phyloP scores from a whole-genome alignment of 2,888 invertebrate species.

The Hypercompe scribonia region DNA sequence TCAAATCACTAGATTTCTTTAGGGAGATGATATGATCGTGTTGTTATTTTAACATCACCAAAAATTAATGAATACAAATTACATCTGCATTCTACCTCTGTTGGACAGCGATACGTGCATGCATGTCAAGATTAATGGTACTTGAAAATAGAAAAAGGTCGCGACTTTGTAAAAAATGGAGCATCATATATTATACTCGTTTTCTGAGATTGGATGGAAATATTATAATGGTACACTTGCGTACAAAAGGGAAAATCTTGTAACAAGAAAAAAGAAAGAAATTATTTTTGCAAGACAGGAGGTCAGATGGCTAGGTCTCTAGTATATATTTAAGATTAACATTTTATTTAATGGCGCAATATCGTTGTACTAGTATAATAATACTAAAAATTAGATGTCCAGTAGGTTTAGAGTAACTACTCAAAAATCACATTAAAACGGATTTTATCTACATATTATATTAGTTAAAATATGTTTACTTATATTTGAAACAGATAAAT shows the following conservation, averaged over 20 bases:
- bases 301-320: background rate
- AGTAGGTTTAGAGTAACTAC: too few relatives aligned
- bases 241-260: background rate
- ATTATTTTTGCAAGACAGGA: background rate
- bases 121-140: constrained; percentile 33
- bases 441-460: too few relatives aligned
- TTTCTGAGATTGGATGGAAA: constrained; percentile 14
- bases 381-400: too few relatives aligned
- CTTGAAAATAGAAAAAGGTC: constrained; percentile 22
- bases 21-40: too few relatives aligned
- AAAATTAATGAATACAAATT: background rate
- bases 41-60: too few relatives aligned
- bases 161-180: constrained; percentile 33
- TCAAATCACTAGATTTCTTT: too few relatives aligned
- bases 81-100: background rate
- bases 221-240: constrained; percentile 13
- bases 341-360: background rate
- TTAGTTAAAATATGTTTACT: too few relatives aligned
- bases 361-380: background rate
- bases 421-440: too few relatives aligned
- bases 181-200: constrained; percentile 21
- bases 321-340: background rate
- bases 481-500: too few relatives aligned
- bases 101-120: constrained; percentile 11
- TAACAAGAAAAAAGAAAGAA: background rate